A percentile compares a stretch with the other conserved stretches of the same genome.
Evolutionary conservation across 2,888 invertebrate genomes (phyloP).

Genomic region (Choristoneura rosaceana): DNA sequence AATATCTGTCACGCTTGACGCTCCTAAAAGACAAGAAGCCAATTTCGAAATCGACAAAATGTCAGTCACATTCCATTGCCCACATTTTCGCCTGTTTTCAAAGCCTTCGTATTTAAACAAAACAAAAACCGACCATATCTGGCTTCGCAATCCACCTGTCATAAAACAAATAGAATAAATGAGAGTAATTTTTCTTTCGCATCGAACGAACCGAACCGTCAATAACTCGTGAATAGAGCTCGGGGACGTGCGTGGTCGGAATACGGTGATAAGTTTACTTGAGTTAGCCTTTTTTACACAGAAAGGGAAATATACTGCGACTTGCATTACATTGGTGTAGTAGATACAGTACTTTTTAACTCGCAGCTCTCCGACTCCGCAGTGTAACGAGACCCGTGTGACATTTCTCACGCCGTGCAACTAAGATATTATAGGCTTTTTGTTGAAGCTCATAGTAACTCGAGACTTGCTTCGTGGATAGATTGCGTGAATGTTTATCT

Average conservation of each 20-base stretch:
- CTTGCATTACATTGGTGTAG: neutral
- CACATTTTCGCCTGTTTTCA: neutral
- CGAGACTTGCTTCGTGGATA: slow-evolving; percentile 5
- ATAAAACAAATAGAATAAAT: slow-evolving; percentile 39
- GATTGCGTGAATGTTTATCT: slow-evolving; percentile 27
- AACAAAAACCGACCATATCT: slow-evolving; percentile 6
- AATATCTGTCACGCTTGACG: neutral
- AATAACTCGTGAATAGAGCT: slow-evolving; percentile 38
- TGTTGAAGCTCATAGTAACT: slow-evolving; percentile 14
- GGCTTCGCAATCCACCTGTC: slow-evolving; percentile 28
- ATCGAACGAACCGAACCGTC: slow-evolving; percentile 23
- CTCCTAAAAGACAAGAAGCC: neutral
- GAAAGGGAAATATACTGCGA: neutral
- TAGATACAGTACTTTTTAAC: neutral
- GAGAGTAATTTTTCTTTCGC: slow-evolving; percentile 33
- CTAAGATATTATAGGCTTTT: slow-evolving; percentile 19
- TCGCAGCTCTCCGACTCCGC: neutral
- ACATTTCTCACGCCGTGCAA: neutral
- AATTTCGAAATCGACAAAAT: neutral
- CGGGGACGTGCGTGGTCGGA: slow-evolving; percentile 39
- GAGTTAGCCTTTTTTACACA: slow-evolving; percentile 18
- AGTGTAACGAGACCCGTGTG: neutral
- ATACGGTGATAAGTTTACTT: slow-evolving; percentile 33
- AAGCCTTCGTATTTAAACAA: neutral
- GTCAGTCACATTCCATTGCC: neutral